Conservation (phyloP, 2,113 vertebrate species). For the Excalfactoria chinensis region DNA sequence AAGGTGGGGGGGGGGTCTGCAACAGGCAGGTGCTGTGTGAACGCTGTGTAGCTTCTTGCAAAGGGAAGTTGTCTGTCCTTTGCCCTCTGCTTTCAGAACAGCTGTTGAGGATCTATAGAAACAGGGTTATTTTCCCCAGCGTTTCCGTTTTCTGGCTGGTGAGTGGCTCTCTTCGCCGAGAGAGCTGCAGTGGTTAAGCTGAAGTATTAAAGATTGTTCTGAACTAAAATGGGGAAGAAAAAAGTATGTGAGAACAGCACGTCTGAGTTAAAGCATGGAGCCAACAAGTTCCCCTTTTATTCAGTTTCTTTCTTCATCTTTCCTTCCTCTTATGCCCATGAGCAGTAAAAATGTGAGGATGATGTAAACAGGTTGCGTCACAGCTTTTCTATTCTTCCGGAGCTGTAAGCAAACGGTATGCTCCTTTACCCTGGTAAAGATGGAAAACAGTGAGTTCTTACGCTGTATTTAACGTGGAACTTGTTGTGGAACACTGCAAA, state of each 20-base stretch:
- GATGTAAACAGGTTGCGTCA: background rate
- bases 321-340: background rate
- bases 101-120: background rate
- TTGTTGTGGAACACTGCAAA: background rate
- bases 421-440: background rate
- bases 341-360: background rate
- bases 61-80: background rate
- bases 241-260: background rate
- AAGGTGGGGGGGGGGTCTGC: background rate
- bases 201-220: background rate
- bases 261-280: background rate
- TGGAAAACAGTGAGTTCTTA: background rate
- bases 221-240: background rate
- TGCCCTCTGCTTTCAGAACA: rapidly evolving
- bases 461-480: background rate
- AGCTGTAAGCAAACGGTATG: background rate
- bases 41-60: background rate
- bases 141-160: background rate
- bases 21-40: background rate
- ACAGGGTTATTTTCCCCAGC: background rate
- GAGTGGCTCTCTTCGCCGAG: background rate
- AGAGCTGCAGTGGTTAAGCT: background rate
- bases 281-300: background rate
- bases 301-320: background rate
- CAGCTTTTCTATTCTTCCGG: background rate